Evolutionary conservation across 2,888 invertebrate species (phyloP).

Genomic region (Caenorhabditis plicata): DNA sequence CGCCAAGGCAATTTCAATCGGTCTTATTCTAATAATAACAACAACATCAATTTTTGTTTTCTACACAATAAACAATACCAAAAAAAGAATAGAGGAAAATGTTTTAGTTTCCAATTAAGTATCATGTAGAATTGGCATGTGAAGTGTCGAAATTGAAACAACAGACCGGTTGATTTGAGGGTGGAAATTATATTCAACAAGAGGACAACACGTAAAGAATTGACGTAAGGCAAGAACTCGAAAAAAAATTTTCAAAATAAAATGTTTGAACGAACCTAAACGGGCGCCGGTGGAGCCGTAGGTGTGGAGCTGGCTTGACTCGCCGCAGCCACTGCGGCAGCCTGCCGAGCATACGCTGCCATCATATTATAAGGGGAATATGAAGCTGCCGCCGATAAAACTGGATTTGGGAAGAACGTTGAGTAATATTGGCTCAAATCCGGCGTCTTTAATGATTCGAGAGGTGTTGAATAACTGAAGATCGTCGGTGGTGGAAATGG

Average conservation of each 20-base stretch:
- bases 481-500: constrained; percentile 25
- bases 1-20: too few relatives aligned
- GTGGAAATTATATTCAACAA: too few relatives aligned
- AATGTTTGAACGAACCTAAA: not conserved
- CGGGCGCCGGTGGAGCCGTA: constrained; percentile 5
- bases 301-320: constrained; percentile 12
- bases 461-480: constrained; percentile 29
- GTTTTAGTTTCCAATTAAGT: too few relatives aligned
- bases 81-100: too few relatives aligned
- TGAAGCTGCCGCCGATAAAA: constrained; percentile 23
- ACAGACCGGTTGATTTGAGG: too few relatives aligned
- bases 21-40: too few relatives aligned
- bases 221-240: too few relatives aligned
- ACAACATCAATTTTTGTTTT: too few relatives aligned
- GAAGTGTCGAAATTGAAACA: too few relatives aligned
- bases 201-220: too few relatives aligned
- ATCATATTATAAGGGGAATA: constrained; percentile 48
- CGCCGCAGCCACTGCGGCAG: constrained; percentile 44
- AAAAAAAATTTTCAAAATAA: not conserved
- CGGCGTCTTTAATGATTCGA: constrained; percentile 21
- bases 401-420: constrained; percentile 37
- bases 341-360: constrained; percentile 49
- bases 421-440: constrained; percentile 45
- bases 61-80: too few relatives aligned
- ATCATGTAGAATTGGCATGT: too few relatives aligned